These are phyloP conservation scores for Acanthisitta chloris DNA, from an alignment of 2,113 vertebrate genomes.

Conservation along the genomic window DNA sequence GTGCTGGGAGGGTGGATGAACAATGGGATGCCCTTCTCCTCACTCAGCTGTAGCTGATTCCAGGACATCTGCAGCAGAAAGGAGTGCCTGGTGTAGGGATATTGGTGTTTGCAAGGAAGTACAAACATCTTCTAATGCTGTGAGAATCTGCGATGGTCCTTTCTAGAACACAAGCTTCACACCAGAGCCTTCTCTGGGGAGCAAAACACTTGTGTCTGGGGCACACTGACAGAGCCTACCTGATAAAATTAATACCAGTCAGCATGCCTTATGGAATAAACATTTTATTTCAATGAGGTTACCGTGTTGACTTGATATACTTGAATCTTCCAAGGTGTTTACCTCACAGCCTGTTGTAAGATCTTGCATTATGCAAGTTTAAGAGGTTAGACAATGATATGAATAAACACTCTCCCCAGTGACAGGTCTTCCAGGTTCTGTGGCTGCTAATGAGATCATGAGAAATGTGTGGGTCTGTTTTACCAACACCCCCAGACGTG, in stretches of 20 bases:
- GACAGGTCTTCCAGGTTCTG: not conserved
- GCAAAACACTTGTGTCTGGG: not conserved
- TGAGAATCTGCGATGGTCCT: not conserved
- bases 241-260: not conserved
- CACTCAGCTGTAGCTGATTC: not conserved
- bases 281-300: not conserved
- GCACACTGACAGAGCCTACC: not conserved
- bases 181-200: not conserved
- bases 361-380: not conserved
- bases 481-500: not conserved
- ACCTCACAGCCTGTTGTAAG: not conserved
- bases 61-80: not conserved
- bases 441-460: slow-evolving; percentile 4
- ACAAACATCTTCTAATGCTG: not conserved
- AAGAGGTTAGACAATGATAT: not conserved
- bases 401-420: not conserved
- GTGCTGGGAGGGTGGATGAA: not conserved
- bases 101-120: not conserved
- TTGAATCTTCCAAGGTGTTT: not conserved
- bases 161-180: not conserved
- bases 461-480: slow-evolving; percentile 28
- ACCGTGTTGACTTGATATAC: not conserved
- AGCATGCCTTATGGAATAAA: not conserved
- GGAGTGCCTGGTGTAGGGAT: not conserved
- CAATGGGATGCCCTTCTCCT: accelerated